Evolutionary conservation across 1,140 invertebrate species (phyloP), one percentile per base, ranked within the genome.

Genomic region (Drosophila littoralis): DNA sequence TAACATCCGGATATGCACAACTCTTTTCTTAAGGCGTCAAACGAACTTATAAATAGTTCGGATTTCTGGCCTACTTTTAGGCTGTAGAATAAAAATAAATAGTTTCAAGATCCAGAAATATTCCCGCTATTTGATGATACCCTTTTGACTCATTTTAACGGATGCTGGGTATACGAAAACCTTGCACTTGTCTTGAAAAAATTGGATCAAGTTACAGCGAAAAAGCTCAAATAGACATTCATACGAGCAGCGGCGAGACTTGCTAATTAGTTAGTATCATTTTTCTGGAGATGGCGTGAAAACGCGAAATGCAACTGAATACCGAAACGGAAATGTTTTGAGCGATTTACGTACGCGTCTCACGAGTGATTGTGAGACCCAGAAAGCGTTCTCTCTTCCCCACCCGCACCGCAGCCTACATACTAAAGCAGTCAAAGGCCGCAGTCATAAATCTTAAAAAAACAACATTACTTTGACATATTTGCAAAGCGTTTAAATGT

Each of bases 201-300:
- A 43, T 12, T 59, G 17, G 13, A 40, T 7, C 33, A 8, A 59
- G 42, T 42, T 61, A 9, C 36, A 63, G 51, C 33, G 38, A 32
- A 63, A 70, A 42, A 71, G 52, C 46, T 38, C 52, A 77, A 70
- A 52, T 63, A 50, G 52, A 50, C 32, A 74, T 42, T 50, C 28
- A 43, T n/a, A 10, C 33, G 32, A 42, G n/a, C 22, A 12, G 36
- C 12, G 43, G 46, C 35, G 17, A 2, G 17, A 72, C 58, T 69
- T 79, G 73, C 80, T 89, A 88, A 88, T 88, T 84, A 80, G 65
- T 65, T 63, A 59, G 72, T 73, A 52, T 79, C 67, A 73, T 83
- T 84, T 72, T 80, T 84, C 59, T 68, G 59, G 67, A 54, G 33
- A 52, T 83, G 64, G 81, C 77, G 77, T 77, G 68, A 84, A 77